These are phyloP conservation scores for Drosophila quadrilineata DNA, from an alignment of 1,140 invertebrate genomes.

Conservation along the genomic window DNA sequence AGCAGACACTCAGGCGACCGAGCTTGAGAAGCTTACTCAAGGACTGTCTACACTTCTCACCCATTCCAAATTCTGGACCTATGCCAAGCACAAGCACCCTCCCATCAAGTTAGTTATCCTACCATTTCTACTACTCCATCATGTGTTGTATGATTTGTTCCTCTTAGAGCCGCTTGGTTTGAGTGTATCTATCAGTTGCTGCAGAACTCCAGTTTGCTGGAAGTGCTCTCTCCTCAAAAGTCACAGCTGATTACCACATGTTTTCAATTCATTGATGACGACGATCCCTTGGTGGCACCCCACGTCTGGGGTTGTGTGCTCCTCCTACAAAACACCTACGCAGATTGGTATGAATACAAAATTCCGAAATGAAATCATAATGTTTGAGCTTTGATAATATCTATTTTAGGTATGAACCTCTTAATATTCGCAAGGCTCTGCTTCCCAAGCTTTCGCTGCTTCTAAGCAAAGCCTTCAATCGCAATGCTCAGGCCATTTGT, in stretches of 20 bases:
- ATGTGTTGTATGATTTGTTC: background rate
- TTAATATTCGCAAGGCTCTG: constrained; percentile 87
- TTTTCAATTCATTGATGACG: constrained; percentile 87
- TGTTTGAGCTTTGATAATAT: background rate
- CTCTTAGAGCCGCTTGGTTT: constrained; percentile 85
- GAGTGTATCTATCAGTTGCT: constrained; percentile 85
- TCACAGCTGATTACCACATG: constrained; percentile 84
- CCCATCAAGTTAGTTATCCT: constrained; percentile 80
- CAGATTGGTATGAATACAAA: constrained; percentile 62
- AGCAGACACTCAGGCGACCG: constrained; percentile 82
- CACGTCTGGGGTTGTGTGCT: constrained; percentile 85
- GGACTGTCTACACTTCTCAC: constrained; percentile 40
- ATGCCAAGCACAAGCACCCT: constrained; percentile 83
- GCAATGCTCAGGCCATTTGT: constrained; percentile 87
- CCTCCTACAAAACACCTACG: constrained; percentile 60
- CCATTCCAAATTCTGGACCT: constrained; percentile 89
- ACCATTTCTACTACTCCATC: background rate
- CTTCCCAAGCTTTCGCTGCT: constrained; percentile 87
- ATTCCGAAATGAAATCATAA: background rate
- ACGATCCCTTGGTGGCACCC: constrained; percentile 85
- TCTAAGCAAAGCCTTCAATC: constrained; percentile 87
- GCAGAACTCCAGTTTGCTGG: constrained; percentile 82
- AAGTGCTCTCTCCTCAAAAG: constrained; percentile 82
- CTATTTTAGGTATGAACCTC: constrained; percentile 84
- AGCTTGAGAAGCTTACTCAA: constrained; percentile 81